Conservation (phyloP, 2,888 invertebrate genomes). For the Hybos culiciformis region DNA sequence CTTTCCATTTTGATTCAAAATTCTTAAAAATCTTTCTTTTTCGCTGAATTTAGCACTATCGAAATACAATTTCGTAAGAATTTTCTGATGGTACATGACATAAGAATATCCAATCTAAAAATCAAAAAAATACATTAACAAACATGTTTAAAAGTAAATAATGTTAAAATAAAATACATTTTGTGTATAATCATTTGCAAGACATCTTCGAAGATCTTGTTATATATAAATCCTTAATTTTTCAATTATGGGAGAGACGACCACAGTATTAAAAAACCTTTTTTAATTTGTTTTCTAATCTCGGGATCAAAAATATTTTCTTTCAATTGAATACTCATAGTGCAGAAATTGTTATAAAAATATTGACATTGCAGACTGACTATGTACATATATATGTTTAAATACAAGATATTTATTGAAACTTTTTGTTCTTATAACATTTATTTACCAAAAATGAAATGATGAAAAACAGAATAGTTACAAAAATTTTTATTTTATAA, state of each 20-base stretch:
- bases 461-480: conserved; percentile 63
- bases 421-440: background rate
- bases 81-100: conserved; percentile 68
- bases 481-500: conserved; percentile 69
- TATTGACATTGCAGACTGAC: too few relatives aligned
- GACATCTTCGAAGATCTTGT: background rate
- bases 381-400: too few relatives aligned
- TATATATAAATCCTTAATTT: background rate
- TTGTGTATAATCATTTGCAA: background rate
- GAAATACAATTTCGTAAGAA: conserved; percentile 69
- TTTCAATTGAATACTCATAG: too few relatives aligned
- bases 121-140: background rate
- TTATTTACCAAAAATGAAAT: conserved; percentile 52
- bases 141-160: background rate
- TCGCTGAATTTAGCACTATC: conserved; percentile 72
- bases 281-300: too few relatives aligned
- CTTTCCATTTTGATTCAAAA: conserved; percentile 55
- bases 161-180: background rate
- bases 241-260: too few relatives aligned
- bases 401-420: background rate
- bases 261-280: too few relatives aligned
- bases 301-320: too few relatives aligned
- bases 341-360: too few relatives aligned
- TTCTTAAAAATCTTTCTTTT: conserved; percentile 55
- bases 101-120: conserved; percentile 61